phyloP scores from a whole-genome alignment of 1,140 invertebrate species.

The Trialeurodes vaporariorum region DNA sequence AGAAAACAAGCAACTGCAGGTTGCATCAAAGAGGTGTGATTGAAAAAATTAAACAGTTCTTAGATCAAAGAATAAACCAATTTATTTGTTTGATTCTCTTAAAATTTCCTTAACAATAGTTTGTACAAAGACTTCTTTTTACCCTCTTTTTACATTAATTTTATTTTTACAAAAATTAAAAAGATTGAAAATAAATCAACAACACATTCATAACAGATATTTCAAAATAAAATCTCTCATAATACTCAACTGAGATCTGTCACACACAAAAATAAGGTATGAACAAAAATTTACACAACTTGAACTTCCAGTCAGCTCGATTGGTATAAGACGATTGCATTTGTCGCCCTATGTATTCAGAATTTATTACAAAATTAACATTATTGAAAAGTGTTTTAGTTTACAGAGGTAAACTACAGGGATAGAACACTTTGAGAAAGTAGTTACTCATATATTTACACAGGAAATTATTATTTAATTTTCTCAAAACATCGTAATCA shows the following conservation, averaged over 20 bases:
- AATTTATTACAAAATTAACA: too few relatives aligned
- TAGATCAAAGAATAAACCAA: not conserved
- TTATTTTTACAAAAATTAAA: not conserved
- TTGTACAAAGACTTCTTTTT: not conserved
- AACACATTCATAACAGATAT: not conserved
- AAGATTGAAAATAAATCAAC: not conserved
- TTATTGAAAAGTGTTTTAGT: too few relatives aligned
- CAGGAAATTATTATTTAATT: too few relatives aligned
- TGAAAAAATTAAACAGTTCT: not conserved
- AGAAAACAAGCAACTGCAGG: too few relatives aligned
- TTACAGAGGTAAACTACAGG: too few relatives aligned
- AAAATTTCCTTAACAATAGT: not conserved
- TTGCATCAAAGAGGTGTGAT: not conserved
- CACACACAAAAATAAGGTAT: not conserved
- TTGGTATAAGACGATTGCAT: too few relatives aligned
- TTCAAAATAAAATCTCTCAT: not conserved
- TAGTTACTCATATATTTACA: too few relatives aligned
- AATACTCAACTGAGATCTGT: not conserved
- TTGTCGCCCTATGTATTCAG: too few relatives aligned
- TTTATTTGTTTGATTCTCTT: not conserved
- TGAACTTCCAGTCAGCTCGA: too few relatives aligned
- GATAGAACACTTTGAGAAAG: too few relatives aligned
- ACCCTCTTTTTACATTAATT: not conserved
- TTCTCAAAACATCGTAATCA: too few relatives aligned
- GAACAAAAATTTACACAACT: not conserved